phyloP scores from a whole-genome alignment of 64 coral and sea anemone species.

The Platygyra sinensis region DNA sequence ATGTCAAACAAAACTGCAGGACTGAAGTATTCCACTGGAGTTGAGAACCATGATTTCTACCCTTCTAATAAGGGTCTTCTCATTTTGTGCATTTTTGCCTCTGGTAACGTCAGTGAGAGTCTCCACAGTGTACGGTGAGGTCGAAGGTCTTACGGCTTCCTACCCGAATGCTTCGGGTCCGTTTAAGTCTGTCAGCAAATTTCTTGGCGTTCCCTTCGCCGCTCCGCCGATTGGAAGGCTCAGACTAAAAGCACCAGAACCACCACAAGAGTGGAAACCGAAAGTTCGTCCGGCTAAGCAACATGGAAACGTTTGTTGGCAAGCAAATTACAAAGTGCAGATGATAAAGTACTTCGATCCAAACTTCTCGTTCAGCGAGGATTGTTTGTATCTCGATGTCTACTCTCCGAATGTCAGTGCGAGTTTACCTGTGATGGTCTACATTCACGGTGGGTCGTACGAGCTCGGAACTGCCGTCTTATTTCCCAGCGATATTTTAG shows the following conservation, averaged over 20 bases:
- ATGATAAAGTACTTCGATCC: neutral
- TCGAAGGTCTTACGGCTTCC: neutral
- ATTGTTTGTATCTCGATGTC: conserved; percentile 30
- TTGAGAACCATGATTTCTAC: neutral
- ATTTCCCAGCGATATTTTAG: conserved; percentile 6
- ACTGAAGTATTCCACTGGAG: too few relatives aligned
- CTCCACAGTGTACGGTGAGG: conserved; percentile 48
- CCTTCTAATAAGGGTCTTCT: neutral
- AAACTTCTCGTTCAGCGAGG: conserved; percentile 14
- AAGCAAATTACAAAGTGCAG: neutral
- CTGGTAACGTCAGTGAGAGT: neutral
- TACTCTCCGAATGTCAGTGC: conserved; percentile 20
- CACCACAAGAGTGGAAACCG: conserved; percentile 12
- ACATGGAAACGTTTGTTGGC: conserved; percentile 5
- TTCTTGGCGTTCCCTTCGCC: conserved; percentile 38
- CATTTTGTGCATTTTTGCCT: neutral
- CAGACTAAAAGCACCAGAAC: conserved; percentile 5
- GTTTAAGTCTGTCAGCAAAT: neutral
- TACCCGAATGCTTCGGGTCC: neutral
- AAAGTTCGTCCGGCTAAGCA: neutral
- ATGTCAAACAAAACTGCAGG: too few relatives aligned
- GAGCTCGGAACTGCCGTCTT: neutral
- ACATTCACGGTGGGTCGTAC: conserved; percentile 33
- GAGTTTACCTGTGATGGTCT: conserved; percentile 7
- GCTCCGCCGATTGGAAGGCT: conserved; percentile 21